Evolutionary conservation across 2,797 vertebrate species (phyloP), one percentile per base, ranked within the genome.

Genomic region (Picus viridis): DNA sequence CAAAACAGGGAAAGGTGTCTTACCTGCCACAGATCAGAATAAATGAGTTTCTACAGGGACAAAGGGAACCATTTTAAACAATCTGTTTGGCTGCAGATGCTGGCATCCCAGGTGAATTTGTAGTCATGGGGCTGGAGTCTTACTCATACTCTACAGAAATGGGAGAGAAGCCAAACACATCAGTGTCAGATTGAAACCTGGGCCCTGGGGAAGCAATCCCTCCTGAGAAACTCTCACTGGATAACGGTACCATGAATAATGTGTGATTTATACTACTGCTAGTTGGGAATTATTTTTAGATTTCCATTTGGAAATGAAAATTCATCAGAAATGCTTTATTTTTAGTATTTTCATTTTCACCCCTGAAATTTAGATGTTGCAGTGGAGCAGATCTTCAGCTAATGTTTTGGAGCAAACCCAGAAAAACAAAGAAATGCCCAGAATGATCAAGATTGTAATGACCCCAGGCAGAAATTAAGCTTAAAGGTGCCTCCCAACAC

Each of bases 221-320:
- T 91, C 82, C 65, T 0, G 4, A 41, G 78, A 69, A 87, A 81
- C 72, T 89, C 93, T 72, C 61, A 54, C 83, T 64, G 61, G 61
- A 83, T 91, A 58, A 63, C 76, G 23, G 57, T 91, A 54, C 64
- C 15, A 19, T 7, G 8, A 61, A 79, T 92, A 73, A 57, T 30
- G 32, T 63, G 34, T 62, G 80, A 94, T 89, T 93, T 96, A 89
- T 75, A 81, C 32, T 95, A 76, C 76, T 91, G 43, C 39, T 94
- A 76, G n/a, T 57, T 75, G 70, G 70, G 24, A 81, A 74, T 88
- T 91, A 88, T 81, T 88, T 94, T 89, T 89, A 92, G 27, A 39
- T 83, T 91, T 91, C 73, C 87, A 92, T 93, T 95, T 76, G 91
- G 67, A 95, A 95, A 89, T 75, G 34, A 83, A 93, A 95, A 86